These are phyloP conservation scores for Cataglyphis hispanica DNA, from an alignment of 1,140 invertebrate species.

Conservation along the genomic window DNA sequence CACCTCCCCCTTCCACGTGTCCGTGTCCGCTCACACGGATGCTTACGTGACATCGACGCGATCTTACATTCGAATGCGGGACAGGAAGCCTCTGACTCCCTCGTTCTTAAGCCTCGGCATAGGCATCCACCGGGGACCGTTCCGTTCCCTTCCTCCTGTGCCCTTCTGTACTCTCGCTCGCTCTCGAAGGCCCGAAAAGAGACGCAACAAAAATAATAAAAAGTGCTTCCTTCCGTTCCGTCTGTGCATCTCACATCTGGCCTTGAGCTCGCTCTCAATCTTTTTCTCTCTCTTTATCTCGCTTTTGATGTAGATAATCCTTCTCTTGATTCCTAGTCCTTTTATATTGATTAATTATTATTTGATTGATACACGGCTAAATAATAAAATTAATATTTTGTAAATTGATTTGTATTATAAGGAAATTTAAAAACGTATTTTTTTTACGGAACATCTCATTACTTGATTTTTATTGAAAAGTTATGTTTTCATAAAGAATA, in stretches of 20 bases:
- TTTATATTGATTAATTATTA: not conserved
- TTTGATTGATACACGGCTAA: too few species aligned
- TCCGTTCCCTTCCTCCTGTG: slow-evolving; percentile 25
- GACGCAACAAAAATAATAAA: slow-evolving; percentile 81
- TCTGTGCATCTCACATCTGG: slow-evolving; percentile 77
- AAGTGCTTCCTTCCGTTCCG: slow-evolving; percentile 84
- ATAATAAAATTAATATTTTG: too few species aligned
- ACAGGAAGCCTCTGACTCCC: slow-evolving; percentile 71
- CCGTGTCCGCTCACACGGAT: slow-evolving; percentile 20
- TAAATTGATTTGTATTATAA: too few species aligned
- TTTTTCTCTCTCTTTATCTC: slow-evolving; percentile 7
- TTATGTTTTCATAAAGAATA: too few species aligned
- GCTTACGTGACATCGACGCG: slow-evolving; percentile 51
- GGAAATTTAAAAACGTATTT: too few species aligned
- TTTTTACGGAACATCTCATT: too few species aligned
- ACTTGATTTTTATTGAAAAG: too few species aligned
- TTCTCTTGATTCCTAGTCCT: not conserved
- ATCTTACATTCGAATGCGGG: slow-evolving; percentile 72
- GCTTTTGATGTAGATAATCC: not conserved
- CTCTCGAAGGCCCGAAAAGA: slow-evolving; percentile 74
- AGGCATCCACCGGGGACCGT: slow-evolving; percentile 60
- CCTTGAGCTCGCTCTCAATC: slow-evolving; percentile 40
- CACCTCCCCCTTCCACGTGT: slow-evolving; percentile 11
- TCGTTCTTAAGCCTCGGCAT: slow-evolving; percentile 53
- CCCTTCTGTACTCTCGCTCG: slow-evolving; percentile 18